phyloP scores from a whole-genome alignment of 2,797 vertebrate species.

The Hippocampus kuda region DNA sequence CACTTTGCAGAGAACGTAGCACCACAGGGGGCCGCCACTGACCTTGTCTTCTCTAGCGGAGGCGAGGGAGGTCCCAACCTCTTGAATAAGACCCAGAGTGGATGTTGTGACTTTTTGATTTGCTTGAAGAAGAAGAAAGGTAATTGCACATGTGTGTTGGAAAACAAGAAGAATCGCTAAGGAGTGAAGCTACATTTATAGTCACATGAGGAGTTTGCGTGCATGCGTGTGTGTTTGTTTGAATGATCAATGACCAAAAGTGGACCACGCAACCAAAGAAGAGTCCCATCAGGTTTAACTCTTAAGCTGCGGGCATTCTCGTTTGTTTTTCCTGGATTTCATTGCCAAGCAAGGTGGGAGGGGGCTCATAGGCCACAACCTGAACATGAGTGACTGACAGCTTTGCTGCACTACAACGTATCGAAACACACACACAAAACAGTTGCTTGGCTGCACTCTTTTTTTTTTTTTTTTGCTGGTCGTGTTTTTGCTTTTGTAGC shows the following conservation, averaged over 20 bases:
- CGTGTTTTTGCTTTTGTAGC: constrained; percentile 2
- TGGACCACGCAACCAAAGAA: constrained; percentile 55
- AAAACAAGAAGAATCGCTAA: constrained; percentile 48
- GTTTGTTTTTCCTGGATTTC: not conserved
- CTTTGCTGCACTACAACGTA: constrained; percentile 30
- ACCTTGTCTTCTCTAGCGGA: not conserved
- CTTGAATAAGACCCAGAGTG: not conserved
- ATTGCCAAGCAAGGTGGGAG: not conserved
- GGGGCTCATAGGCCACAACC: not conserved
- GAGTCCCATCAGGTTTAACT: constrained; percentile 1
- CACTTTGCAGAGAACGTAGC: constrained; percentile 69
- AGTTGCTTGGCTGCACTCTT: not conserved
- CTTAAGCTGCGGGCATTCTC: not conserved
- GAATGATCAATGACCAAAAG: constrained; percentile 34
- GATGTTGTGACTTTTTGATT: constrained; percentile 25
- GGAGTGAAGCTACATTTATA: constrained; percentile 45
- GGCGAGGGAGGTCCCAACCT: not conserved
- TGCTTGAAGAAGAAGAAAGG: constrained; percentile 34
- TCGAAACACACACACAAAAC: constrained; percentile 2
- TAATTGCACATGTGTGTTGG: constrained; percentile 56
- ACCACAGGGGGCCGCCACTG: constrained; percentile 27
- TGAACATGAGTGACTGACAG: constrained; percentile 9
- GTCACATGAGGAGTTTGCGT: constrained; percentile 8
- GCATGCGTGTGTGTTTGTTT: constrained; percentile 6
- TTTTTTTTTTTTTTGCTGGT: not conserved